These are phyloP conservation scores for Drosophila malerkotliana DNA, from an alignment of 1,140 invertebrate species.

Conservation along the genomic window DNA sequence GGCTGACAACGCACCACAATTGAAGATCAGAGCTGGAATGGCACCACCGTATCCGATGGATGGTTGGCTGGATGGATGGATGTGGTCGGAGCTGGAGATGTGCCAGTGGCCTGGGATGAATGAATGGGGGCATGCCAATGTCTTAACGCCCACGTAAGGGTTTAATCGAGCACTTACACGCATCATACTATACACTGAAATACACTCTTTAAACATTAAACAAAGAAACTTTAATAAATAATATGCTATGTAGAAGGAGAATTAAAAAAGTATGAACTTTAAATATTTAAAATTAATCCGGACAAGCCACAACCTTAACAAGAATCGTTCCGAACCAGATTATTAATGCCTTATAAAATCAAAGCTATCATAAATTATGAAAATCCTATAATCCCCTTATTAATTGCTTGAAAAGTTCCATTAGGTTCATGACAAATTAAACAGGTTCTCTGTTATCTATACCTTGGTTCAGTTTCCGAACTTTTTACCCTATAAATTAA, in stretches of 20 bases:
- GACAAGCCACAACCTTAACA: no score
- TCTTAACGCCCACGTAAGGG: constrained; percentile 60
- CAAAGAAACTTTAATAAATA: neutral
- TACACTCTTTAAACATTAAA: neutral
- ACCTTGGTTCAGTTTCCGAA: neutral
- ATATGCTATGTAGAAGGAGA: no score
- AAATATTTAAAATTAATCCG: no score
- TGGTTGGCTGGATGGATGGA: constrained; percentile 20
- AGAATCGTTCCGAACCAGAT: neutral
- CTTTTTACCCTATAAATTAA: constrained; percentile 35
- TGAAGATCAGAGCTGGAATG: constrained; percentile 51
- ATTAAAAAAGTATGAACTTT: no score
- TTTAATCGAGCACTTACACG: constrained; percentile 17
- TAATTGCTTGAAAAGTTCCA: constrained; percentile 31
- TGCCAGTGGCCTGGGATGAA: constrained; percentile 35
- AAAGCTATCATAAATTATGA: neutral
- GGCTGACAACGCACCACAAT: constrained; percentile 56
- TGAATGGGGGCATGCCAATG: constrained; percentile 59
- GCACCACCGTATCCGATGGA: constrained; percentile 31
- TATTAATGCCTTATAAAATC: neutral
- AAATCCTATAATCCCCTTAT: constrained; percentile 30
- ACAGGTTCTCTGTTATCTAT: constrained; percentile 40
- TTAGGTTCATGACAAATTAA: constrained; percentile 47
- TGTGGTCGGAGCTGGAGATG: constrained; percentile 24
- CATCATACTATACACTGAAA: neutral